Conservation (phyloP, 2,888 invertebrate genomes). For the Pyrochroa serraticornis region DNA sequence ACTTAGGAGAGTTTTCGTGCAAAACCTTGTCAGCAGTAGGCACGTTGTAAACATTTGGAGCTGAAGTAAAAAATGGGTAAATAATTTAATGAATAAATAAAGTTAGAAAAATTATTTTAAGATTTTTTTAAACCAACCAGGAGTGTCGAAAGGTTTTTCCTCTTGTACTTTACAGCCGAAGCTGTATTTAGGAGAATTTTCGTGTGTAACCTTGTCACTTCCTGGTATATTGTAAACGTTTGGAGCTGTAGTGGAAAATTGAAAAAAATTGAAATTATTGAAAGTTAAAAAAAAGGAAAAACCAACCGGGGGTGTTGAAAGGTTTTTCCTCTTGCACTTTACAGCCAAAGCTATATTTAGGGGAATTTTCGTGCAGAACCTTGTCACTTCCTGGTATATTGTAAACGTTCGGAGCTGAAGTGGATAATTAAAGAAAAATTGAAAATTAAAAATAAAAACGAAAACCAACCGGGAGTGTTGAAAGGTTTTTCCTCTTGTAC, state of each 20-base stretch:
- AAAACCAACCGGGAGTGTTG: conserved; percentile 63
- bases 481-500: conserved; percentile 63
- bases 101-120: too few species aligned
- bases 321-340: conserved; percentile 65
- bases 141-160: conserved; percentile 67
- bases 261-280: conserved; percentile 4
- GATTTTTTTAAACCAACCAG: conserved; percentile 64
- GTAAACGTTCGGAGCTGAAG: conserved; percentile 60
- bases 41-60: conserved; percentile 64
- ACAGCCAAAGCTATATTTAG: conserved; percentile 71
- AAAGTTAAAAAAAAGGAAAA: neutral
- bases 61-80: conserved; percentile 48
- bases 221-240: conserved; percentile 64
- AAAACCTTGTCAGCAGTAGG: conserved; percentile 64
- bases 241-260: conserved; percentile 58
- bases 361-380: conserved; percentile 61
- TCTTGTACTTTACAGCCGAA: conserved; percentile 70
- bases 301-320: conserved; percentile 65
- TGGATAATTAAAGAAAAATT: conserved; percentile 56
- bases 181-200: conserved; percentile 68
- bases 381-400: conserved; percentile 63
- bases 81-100: too few species aligned
- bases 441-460: too few species aligned
- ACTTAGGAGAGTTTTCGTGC: conserved; percentile 64
- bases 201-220: conserved; percentile 59